Base-by-base conservation (phyloP, 1,140 invertebrate genomes). In the Fopius arisanus region DNA sequence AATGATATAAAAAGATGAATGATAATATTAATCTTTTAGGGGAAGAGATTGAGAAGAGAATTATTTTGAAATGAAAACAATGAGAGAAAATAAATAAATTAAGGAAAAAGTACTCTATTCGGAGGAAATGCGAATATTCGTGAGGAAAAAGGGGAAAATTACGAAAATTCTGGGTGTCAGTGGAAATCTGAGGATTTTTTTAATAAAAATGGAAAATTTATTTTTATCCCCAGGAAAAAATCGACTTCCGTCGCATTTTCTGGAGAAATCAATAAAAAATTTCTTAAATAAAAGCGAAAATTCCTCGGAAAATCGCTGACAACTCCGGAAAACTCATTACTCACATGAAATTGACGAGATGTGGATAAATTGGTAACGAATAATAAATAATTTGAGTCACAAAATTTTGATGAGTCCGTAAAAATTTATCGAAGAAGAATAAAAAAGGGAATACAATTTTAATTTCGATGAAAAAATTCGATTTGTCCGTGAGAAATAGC, bases 1-100 rank as follows among this genome's bases (percentile, higher is more conserved):
- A 29, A 75, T 73, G 66, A 75, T 79, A 80, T 66, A 51, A 80
- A 79, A 59, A 78, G 74, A 70, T 70, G 67, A 79, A 75, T 75
- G 73, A 79, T 75, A 77, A 77, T 79, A 81, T 83, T 80, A 76
- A 76, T 77, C 41, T 66, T 59, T 54, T 40, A 54, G 65, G 68
- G 33, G 16, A 28, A 59, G 67, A 54, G 59, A 12, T 67, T 23
- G 40, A 70, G 43, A 48, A 67, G 65, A 75, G 3, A 63, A 28
- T 65, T 65, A 31, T 31, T 65, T 65, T 65, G 10, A 28, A 16
- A 65, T 62, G 54, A 65, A 26, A 59, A 26, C 6, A 59, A 59
- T 26, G 43, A 51, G 43, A 51, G 19, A 51, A 59, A 59, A 26
- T 59, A 26, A 3, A 7, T 59, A 28, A 59, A 59, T 26, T 23